Evolutionary conservation across 2,797 vertebrate species (phyloP), one percentile per base, ranked within the genome.

Genomic region (Cryptoblepharus egeriae): DNA sequence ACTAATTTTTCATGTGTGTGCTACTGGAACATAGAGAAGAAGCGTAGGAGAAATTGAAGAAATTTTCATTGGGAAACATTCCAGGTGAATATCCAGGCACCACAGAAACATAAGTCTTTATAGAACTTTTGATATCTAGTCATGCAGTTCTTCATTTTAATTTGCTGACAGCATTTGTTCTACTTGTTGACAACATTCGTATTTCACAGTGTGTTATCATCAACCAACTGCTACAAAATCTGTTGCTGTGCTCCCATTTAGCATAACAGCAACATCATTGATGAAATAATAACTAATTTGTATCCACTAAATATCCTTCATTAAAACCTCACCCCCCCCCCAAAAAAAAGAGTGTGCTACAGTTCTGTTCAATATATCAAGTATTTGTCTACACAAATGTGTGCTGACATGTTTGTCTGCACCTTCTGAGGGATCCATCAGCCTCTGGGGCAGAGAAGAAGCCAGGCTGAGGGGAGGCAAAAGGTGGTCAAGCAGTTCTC

Each of bases 141-240:
- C 72, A n/a, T 45, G 11, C 24, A 83, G 68, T 63, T 58, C 18
- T 49, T 22, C 15, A 49, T 45, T 32, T 70, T 58, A 3, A 35
- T 74, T 65, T 65, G 15, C 18, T 26, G n/a, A 65, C 13, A 70
- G 30, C 9, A 69, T 52, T 35, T 58, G 35, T 77, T 60, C 67
- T 13, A 69, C 28, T 71, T 77, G 30, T 63, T 77, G 74, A 77
- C 30, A 55, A n/a, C 35, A 39, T 52, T 68, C 39, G 26, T 70
- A 77, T 42, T 77, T 82, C 57, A 82, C 67, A 70, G 32, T 32
- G 35, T 74, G 69, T 67, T 79, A 67, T 73, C 45, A 35, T 61
- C 57, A 72, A 22, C 35, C 49, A 83, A 65, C 60, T 74, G 69
- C 30, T 24, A 45, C 7, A 13, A 1, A 64, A 65, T 65, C 22